Evolutionary conservation across 92 coral and sea anemone species (phyloP), one percentile per base, ranked within the genome.

Genomic region (Hydrozoanthus gracilis): DNA sequence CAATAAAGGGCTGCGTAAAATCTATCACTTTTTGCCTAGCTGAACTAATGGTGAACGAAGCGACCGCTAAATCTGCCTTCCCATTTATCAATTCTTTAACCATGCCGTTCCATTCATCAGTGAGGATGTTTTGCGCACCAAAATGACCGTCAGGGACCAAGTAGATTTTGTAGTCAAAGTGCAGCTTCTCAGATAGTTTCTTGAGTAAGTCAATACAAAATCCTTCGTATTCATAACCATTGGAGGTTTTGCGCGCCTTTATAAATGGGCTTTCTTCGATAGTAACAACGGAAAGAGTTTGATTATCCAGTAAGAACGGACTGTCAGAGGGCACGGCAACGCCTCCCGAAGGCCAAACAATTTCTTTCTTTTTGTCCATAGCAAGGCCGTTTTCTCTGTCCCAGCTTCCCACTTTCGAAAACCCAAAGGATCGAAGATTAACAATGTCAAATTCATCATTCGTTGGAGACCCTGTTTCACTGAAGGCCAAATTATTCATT

Each of bases 41-140:
- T 48, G 98, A 92, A 76, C 95, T 96, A 76, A 96, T 91, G 11
- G 98, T 94, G 60, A 96, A 92, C 13, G 98, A 88, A 51, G 98
- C 95, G 14, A 91, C 92, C 0, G 98, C 96, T 60, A 96, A 58
- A 45, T 96, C 94, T 8, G 98, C 98, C 80, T 79, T 89, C 61
- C 95, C 98, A 71, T 89, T 83, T 2, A 90, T 48, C 8, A 96
- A 48, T 62, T 96, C 98, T 14, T 76, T 88, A 3, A 96, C 98
- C 95, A 96, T 89, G 5, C 98, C 98, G 76, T 94, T 94, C 98
- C 98, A 94, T 78, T 92, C 96, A 39, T 91, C 93, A 11, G 95
- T 82, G 46, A 94, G 65, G 6, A 91, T 51, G 83, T 94, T 89
- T 55, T 78, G 86, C 0, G 93, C 87, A 27, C 98, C 98, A 88